phyloP scores from a whole-genome alignment of 2,113 vertebrate genomes.

The Tragelaphus buxtoni region DNA sequence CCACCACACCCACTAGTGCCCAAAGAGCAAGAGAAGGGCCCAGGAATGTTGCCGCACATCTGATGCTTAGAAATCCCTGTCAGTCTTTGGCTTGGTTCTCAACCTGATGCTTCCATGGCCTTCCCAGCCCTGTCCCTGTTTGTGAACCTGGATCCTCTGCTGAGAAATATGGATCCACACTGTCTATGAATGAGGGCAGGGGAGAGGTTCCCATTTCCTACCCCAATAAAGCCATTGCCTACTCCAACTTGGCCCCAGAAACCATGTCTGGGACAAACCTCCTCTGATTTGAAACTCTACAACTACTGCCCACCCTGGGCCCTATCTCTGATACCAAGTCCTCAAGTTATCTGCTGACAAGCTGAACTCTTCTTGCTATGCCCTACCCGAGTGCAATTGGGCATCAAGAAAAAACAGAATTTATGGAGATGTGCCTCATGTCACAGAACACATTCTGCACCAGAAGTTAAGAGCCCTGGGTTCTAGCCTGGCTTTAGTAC shows the following conservation, averaged over 20 bases:
- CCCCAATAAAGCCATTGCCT: not conserved
- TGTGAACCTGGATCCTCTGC: not conserved
- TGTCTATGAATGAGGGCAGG: not conserved
- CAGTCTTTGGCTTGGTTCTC: not conserved
- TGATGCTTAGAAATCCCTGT: not conserved
- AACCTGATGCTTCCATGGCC: not conserved
- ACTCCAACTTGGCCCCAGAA: not conserved
- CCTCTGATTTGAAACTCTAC: not conserved
- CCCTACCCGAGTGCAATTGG: not conserved
- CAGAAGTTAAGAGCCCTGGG: not conserved
- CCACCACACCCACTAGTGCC: not conserved
- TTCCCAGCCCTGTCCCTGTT: not conserved
- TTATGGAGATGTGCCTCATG: not conserved
- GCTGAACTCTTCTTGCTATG: not conserved
- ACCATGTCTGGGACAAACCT: not conserved
- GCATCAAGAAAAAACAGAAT: not conserved
- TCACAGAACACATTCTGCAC: not conserved
- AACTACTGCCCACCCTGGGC: not conserved
- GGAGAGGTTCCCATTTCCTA: not conserved
- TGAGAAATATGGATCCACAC: not conserved
- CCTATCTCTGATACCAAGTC: not conserved
- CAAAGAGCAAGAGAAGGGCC: not conserved
- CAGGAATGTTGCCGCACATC: not conserved
- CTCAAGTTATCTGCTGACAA: not conserved
- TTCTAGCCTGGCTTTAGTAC: not conserved